Percentiles rank a stretch among this genome's conserved stretches.
Conservation (phyloP, 2,113 vertebrate genomes). For the Zosterops lateralis region DNA sequence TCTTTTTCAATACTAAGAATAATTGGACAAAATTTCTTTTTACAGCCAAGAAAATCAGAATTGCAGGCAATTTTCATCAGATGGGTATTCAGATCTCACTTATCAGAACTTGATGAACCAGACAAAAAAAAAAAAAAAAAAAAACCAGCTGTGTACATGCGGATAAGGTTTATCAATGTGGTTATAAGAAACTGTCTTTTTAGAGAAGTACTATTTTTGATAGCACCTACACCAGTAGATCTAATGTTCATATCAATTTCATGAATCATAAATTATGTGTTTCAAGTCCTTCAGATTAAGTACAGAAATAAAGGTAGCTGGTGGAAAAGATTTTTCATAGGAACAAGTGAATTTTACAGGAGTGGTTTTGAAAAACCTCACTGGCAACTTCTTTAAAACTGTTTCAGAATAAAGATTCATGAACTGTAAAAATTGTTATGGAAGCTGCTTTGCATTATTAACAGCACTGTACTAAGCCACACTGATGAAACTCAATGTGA, state of each 20-base stretch:
- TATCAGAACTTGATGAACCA: constrained; percentile 22
- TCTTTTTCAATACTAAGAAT: background rate
- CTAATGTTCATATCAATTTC: background rate
- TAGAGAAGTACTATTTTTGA: background rate
- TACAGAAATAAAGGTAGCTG: constrained; percentile 9
- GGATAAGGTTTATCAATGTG: background rate
- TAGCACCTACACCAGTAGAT: background rate
- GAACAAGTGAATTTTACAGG: background rate
- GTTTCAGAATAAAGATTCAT: constrained; percentile 16
- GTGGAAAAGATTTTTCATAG: background rate
- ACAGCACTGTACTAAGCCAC: background rate
- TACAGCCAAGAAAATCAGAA: constrained; percentile 12
- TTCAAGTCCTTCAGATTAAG: constrained; percentile 20
- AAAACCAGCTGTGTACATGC: background rate
- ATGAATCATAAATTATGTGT: constrained; percentile 3
- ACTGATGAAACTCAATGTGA: background rate
- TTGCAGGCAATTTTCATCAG: constrained; percentile 4
- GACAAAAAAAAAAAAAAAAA: background rate
- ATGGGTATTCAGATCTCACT: background rate
- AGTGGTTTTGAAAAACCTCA: background rate
- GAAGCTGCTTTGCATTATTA: constrained; percentile 15
- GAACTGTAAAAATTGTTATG: constrained; percentile 2
- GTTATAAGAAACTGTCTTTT: constrained; percentile 21
- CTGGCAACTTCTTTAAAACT: background rate
- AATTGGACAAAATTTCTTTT: constrained; percentile 18